Evolutionary conservation across 1,140 invertebrate species (phyloP), one percentile per base, ranked within the genome.

Genomic region (Polypedilum vanderplanki): DNA sequence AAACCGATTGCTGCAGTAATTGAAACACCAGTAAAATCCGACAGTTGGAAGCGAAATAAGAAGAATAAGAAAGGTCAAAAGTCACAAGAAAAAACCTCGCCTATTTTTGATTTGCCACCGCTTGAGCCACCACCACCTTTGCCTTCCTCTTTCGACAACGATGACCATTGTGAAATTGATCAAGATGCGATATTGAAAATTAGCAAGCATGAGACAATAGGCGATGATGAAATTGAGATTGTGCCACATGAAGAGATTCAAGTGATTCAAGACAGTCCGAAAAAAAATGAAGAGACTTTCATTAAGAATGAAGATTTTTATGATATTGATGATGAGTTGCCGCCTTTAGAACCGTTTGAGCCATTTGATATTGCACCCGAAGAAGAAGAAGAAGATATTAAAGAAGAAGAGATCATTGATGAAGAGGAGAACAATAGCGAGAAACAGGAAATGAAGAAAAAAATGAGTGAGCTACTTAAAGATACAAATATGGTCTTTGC

Each of bases 401-500:
- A 40, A n/a, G 24, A 57, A 83, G 75, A 78, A 7, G 75, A 78
- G 2, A 8, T 7, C 22, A 18, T 57, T 20, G 75, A 40, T 9
- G 41, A 75, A 73, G 17, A 67, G 24, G 1, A 22, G 24, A 15
- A 73, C n/a, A 33, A 74, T 12, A 40, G 77, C 74, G 81, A 82
- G 75, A 82, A 82, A 57, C 80, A 82, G 76, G 79, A 79, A 40
- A 78, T 79, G 3, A 76, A 77, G 74, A 79, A 78, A 75, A 76
- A 78, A 41, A 78, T 76, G 40, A 73, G 76, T 4, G 73, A 78
- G 24, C 73, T 77, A 40, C 76, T 77, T 78, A 64, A 76, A 75
- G 65, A 74, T 75, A 73, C 74, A 75, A 76, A 24, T 8, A 65
- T 65, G 20, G 24, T 41, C 17, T 73, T 73, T 77, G 79, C n/a